These are phyloP conservation scores for Cacatua alba DNA, from an alignment of 2,113 vertebrate species.

Conservation along the genomic window DNA sequence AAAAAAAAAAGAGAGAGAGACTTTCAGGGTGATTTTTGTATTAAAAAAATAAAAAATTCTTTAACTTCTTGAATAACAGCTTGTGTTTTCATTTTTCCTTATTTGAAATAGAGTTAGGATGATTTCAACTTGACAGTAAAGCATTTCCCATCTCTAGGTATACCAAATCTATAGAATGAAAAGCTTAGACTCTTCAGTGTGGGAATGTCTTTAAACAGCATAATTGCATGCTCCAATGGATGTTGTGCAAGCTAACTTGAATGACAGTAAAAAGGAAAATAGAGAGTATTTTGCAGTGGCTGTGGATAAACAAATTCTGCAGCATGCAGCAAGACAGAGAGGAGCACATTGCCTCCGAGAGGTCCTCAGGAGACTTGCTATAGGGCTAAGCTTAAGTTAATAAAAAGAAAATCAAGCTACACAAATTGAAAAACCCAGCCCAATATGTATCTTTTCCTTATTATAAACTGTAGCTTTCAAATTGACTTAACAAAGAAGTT, in stretches of 20 bases:
- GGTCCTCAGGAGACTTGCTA: not conserved
- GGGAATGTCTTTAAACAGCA: not conserved
- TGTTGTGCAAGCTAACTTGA: not conserved
- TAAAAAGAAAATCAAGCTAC: not conserved
- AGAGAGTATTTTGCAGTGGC: not conserved
- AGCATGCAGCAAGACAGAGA: not conserved
- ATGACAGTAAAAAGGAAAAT: not conserved
- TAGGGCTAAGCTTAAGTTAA: not conserved
- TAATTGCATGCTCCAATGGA: fast-evolving
- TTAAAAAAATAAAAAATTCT: not conserved
- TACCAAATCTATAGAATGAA: not conserved
- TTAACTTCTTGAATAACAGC: not conserved
- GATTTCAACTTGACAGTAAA: not conserved
- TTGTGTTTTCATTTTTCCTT: not conserved
- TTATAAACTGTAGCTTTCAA: not conserved
- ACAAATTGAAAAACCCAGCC: not conserved
- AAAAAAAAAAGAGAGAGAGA: not conserved
- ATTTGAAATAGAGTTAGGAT: not conserved
- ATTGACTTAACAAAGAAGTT: not conserved
- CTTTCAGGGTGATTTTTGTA: not conserved
- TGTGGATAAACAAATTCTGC: not conserved
- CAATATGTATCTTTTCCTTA: not conserved
- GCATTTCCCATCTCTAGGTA: not conserved
- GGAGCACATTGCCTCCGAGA: not conserved
- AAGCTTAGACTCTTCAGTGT: not conserved